Evolutionary conservation across 2,113 vertebrate species (phyloP), one percentile per base, ranked within the genome.

Genomic region (Phaethon lepturus): DNA sequence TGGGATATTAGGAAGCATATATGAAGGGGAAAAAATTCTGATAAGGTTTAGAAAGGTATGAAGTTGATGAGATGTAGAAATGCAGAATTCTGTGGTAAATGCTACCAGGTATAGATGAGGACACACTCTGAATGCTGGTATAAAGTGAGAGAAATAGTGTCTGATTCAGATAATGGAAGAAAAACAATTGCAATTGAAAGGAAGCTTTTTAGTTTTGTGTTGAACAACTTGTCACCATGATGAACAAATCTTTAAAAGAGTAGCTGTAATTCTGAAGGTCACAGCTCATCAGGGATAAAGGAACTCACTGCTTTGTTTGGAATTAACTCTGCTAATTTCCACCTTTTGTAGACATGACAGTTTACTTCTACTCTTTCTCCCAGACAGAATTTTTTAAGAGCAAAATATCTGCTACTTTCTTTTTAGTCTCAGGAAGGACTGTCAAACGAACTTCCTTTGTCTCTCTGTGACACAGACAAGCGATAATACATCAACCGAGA

Each of bases 31-130:
- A 85, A 85, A 75, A 71, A 60, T 3, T 88, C 67, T 73, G 23
- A 31, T 76, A 42, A 72, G 26, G 16, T 85, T 85, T 79, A 68
- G 44, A 93, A 63, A 87, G 44, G 9, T 58, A 87, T 40, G 23
- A 90, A 62, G 45, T 62, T 90, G 53, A 90, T 92, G 78, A 80
- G 85, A 45, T 40, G 52, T 63, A 45, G 31, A 92, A 96, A 88
- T 76, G 45, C 28, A 69, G 31, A 93, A 79, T 69, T 35, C 24
- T 64, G 20, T 63, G 26, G 60, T 89, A 74, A 84, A 31, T 85
- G 56, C 16, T 25, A 78, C 23, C 14, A 75, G 64, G 25, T 56
- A 71, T 16, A 47, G 12, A 50, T 40, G 44, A 80, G 29, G 23
- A 58, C 17, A n/a, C n/a, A 7, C 23, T 73, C 20, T 49, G 29